Evolutionary conservation across 1,140 invertebrate species (phyloP).

Genomic region (Octopus sinensis): DNA sequence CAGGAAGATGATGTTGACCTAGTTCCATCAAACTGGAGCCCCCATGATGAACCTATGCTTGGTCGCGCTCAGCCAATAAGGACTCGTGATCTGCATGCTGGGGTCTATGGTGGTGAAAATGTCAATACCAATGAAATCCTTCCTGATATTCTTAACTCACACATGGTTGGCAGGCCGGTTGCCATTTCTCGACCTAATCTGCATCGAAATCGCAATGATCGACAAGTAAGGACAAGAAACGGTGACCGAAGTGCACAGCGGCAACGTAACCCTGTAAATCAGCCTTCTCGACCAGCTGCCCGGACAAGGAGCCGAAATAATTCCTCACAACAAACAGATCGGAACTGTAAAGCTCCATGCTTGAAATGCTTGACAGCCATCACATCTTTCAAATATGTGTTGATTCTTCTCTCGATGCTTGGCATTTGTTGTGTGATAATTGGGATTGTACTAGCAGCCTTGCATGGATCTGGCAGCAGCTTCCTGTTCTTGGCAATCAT

Average conservation of each 20-base stretch:
- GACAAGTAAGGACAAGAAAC: constrained; percentile 26
- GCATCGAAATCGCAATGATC: constrained; percentile 20
- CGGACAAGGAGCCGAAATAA: background rate
- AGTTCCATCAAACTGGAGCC: background rate
- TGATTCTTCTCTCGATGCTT: constrained; percentile 49
- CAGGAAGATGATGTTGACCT: background rate
- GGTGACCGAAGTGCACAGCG: constrained; percentile 22
- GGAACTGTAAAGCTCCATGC: constrained; percentile 47
- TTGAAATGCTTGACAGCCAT: constrained; percentile 46
- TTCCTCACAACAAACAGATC: constrained; percentile 18
- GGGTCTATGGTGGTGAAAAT: constrained; percentile 21
- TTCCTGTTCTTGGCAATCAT: constrained; percentile 53
- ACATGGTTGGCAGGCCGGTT: constrained; percentile 57
- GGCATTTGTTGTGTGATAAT: constrained; percentile 54
- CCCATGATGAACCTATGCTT: background rate
- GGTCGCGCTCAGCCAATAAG: constrained; percentile 21
- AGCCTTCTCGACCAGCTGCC: background rate
- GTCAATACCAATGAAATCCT: constrained; percentile 43
- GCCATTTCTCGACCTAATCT: constrained; percentile 53
- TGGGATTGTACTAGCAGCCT: constrained; percentile 54
- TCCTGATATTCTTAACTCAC: constrained; percentile 61
- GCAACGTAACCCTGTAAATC: background rate
- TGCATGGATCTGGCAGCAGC: constrained; percentile 48
- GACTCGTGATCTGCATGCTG: constrained; percentile 35
- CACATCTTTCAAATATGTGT: constrained; percentile 53